These are phyloP conservation scores for Pteria penguin DNA, from an alignment of 2,888 invertebrate genomes.

Conservation along the genomic window DNA sequence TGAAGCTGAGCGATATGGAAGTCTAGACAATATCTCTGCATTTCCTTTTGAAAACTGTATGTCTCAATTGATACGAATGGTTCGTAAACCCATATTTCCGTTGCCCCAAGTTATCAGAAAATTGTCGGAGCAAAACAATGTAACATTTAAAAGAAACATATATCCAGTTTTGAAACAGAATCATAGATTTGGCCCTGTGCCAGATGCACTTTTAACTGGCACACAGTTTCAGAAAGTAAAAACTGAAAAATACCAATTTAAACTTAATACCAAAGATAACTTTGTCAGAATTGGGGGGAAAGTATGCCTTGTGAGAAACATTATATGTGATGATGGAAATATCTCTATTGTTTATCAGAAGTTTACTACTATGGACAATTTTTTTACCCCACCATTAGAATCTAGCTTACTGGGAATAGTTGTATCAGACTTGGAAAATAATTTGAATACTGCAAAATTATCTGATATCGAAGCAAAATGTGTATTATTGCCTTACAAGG, in stretches of 20 bases:
- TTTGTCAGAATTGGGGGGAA: constrained; percentile 7
- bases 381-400: constrained; percentile 14
- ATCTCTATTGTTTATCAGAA: neutral
- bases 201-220: neutral
- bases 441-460: constrained; percentile 3
- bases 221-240: neutral
- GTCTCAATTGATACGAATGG: constrained; percentile 49
- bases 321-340: constrained; percentile 2
- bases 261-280: neutral
- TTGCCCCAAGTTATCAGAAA: constrained; percentile 48
- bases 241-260: neutral
- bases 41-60: constrained; percentile 77
- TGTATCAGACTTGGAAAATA: constrained; percentile 16
- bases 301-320: constrained; percentile 8
- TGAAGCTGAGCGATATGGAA: constrained; percentile 72
- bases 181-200: constrained; percentile 38
- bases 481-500: constrained; percentile 35
- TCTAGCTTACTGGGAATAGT: constrained; percentile 23
- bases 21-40: constrained; percentile 69
- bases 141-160: neutral
- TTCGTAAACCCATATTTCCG: constrained; percentile 44
- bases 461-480: constrained; percentile 34
- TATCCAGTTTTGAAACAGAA: constrained; percentile 21
- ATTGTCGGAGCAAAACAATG: constrained; percentile 32
- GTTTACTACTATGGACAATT: neutral